Evolutionary conservation across 2,888 invertebrate genomes (phyloP), one percentile per base, ranked within the genome.

Genomic region (Chalcosyrphus nemorum): DNA sequence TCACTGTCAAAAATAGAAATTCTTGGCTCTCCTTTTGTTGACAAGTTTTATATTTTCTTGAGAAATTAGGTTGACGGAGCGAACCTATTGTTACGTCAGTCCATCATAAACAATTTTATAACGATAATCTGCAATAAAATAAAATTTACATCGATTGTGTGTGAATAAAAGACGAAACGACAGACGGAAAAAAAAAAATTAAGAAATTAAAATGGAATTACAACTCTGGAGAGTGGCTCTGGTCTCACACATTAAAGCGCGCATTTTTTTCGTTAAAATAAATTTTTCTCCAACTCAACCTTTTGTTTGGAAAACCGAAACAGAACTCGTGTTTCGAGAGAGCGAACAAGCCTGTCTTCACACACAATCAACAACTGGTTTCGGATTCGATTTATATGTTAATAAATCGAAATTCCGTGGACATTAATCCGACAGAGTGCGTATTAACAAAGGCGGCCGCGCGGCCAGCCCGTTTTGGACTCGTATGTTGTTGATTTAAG

Each of bases 341-440:
- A n/a, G n/a, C n/a, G n/a, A 65, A 17, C 5, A 41, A 21, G 13
- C 38, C 13, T n/a, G 35, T 7, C 15, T 63, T 70, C 68, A 17
- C 45, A 70, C 35, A 54, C 59, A 61, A 70, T 70, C 45, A 77
- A 56, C 77, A 63, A 77, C 77, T 61, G 77, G 77, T 77, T 56
- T 41, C 47, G 29, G 29, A 65, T 50, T 80, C 74, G 56, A 80
- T 80, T 74, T 65, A 75, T 70, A 75, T 70, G 84, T 74, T 80
- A 80, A 84, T 84, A 80, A 84, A 84, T 84, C 63, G 68, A 80
- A 80, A 70, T 57, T 84, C 63, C 63, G 50, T 63, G 41, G 80
- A 84, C 84, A 80, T 80, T 84, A 84, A 84, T 84, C 84, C 74
- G 84, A 84, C 84, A 84, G 63, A 84, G 74, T 80, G 80, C 70